These are phyloP conservation scores for Athripsodes cinereus DNA, from an alignment of 2,888 invertebrate species.

Conservation along the genomic window DNA sequence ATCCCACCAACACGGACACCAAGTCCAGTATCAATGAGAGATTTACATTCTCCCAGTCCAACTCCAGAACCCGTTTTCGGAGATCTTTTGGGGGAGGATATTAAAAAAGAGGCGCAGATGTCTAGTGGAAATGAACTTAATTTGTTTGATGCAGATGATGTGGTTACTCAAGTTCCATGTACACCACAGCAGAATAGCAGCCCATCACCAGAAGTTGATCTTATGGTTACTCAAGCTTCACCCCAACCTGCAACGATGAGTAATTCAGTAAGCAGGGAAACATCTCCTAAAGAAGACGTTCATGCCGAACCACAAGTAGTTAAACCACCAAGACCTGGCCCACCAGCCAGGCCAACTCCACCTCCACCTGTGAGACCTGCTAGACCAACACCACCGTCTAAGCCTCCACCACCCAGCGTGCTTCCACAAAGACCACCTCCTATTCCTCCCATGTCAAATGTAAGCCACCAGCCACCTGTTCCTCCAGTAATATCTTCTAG, in stretches of 20 bases:
- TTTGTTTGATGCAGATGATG: conserved; percentile 33
- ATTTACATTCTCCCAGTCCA: conserved; percentile 78
- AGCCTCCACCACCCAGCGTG: conserved; percentile 42
- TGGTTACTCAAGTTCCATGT: conserved; percentile 23
- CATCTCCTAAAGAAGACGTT: conserved; percentile 31
- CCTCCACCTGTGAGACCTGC: conserved; percentile 47
- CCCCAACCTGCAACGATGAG: conserved; percentile 20
- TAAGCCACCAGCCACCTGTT: conserved; percentile 25
- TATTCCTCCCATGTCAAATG: conserved; percentile 31
- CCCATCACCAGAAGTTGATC: conserved; percentile 17
- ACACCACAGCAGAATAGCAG: conserved; percentile 24
- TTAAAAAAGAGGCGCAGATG: conserved; percentile 18
- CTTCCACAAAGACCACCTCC: conserved; percentile 35
- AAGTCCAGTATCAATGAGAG: conserved; percentile 77
- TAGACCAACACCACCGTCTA: conserved; percentile 43
- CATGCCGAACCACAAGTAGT: conserved; percentile 43
- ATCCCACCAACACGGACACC: conserved; percentile 81
- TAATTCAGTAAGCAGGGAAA: conserved; percentile 33
- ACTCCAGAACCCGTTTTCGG: conserved; percentile 63
- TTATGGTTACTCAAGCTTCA: conserved; percentile 30
- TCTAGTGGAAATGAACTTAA: conserved; percentile 33
- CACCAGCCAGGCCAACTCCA: conserved; percentile 36
- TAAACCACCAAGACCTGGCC: conserved; percentile 36
- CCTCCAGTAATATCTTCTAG: conserved; percentile 25
- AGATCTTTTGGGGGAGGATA: conserved; percentile 56